A percentile compares a stretch with the other conserved stretches of the same genome.
Evolutionary conservation across 2,113 vertebrate genomes (phyloP).

Genomic region (Oryzias celebensis): DNA sequence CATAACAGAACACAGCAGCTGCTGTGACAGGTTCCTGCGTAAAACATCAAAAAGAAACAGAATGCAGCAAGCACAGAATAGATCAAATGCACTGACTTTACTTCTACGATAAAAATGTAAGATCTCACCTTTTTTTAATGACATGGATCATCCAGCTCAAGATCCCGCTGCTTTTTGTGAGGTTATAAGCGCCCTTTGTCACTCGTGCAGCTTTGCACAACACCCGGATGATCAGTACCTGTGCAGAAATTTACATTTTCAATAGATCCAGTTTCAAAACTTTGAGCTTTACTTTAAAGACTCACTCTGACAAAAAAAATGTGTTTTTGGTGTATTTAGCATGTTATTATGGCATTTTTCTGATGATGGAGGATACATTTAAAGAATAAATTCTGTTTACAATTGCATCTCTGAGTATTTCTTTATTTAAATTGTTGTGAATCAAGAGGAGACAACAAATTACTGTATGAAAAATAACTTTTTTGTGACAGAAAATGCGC

Average conservation of each 20-base stretch:
- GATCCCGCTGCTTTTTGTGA: constrained; percentile 85
- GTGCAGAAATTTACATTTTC: constrained; percentile 10
- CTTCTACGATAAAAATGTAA: background rate
- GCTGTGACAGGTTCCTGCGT: constrained; percentile 81
- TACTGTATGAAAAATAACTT: too few species aligned
- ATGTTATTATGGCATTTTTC: too few species aligned
- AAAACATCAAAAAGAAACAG: constrained; percentile 6
- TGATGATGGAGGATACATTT: too few species aligned
- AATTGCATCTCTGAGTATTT: too few species aligned
- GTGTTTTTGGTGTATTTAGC: too few species aligned
- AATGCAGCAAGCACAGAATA: background rate
- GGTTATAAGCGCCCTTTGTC: constrained; percentile 83
- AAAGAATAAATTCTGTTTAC: too few species aligned
- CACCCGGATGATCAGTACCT: constrained; percentile 86
- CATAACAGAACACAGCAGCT: constrained; percentile 75
- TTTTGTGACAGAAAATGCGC: too few species aligned
- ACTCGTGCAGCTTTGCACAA: constrained; percentile 78
- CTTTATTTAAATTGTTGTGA: too few species aligned
- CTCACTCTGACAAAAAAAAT: too few species aligned
- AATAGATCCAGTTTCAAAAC: background rate
- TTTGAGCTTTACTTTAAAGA: too few species aligned
- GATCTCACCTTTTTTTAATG: constrained; percentile 80
- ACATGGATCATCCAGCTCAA: constrained; percentile 85
- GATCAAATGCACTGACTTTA: background rate
- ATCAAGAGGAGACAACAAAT: too few species aligned